A percentile compares a stretch with the other conserved stretches of the same genome.
phyloP scores from a whole-genome alignment of 2,113 vertebrate species.

The Gorsachius goisagi region DNA sequence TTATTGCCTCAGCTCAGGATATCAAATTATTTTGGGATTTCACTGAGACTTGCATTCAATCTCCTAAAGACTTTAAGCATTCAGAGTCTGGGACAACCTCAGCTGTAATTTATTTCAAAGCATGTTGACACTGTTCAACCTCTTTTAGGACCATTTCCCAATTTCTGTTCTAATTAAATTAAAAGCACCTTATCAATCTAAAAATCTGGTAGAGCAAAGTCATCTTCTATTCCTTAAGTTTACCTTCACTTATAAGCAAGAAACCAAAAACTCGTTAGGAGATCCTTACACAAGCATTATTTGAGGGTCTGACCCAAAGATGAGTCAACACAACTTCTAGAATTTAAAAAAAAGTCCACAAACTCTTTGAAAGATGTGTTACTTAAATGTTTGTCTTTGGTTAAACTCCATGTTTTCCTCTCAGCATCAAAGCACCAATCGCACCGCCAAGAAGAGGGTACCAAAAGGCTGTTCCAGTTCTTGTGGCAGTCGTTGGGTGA shows the following conservation, averaged over 20 bases:
- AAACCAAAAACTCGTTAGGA: background rate
- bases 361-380: background rate
- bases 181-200: background rate
- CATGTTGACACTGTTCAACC: background rate
- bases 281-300: background rate
- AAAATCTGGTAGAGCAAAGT: background rate
- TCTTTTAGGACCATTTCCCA: background rate
- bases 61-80: background rate
- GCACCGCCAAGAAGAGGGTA: accelerated
- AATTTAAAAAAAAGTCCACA: accelerated
- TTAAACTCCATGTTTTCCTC: background rate
- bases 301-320: background rate
- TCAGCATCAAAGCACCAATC: background rate
- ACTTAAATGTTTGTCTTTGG: too few species aligned
- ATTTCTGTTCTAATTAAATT: background rate
- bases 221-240: background rate
- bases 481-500: accelerated
- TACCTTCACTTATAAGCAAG: background rate
- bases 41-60: background rate
- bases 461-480: background rate
- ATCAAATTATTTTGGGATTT: background rate
- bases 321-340: background rate
- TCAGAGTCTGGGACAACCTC: background rate
- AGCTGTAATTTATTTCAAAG: background rate
- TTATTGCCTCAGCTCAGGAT: background rate